Percentiles rank a stretch among this genome's conserved stretches.
These are phyloP conservation scores for Plagodis pulveraria DNA, from an alignment of 2,888 invertebrate genomes.

Conservation along the genomic window DNA sequence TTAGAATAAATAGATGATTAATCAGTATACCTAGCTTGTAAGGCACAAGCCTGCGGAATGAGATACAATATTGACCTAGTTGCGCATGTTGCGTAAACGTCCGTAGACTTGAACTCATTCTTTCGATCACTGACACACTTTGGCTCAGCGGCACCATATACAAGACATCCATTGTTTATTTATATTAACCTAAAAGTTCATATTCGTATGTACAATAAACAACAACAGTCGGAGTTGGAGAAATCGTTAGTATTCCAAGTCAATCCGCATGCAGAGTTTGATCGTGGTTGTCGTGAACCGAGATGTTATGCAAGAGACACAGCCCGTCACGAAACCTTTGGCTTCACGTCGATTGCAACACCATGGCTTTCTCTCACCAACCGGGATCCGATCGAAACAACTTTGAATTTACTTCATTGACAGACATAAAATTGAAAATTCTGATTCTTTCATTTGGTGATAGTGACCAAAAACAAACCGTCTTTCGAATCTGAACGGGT, in stretches of 20 bases:
- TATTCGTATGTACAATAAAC: background rate
- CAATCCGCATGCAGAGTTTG: constrained; percentile 39
- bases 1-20: constrained; percentile 25
- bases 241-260: constrained; percentile 21
- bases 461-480: too few species aligned
- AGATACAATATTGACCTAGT: constrained; percentile 73
- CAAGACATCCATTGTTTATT: background rate
- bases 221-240: constrained; percentile 13
- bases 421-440: constrained; percentile 16
- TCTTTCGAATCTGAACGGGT: too few species aligned
- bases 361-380: constrained; percentile 68
- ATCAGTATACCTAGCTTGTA: constrained; percentile 2
- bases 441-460: background rate
- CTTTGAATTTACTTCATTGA: constrained; percentile 19
- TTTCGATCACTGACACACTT: constrained; percentile 61
- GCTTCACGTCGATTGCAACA: constrained; percentile 62
- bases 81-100: constrained; percentile 75
- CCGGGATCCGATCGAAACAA: constrained; percentile 48
- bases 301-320: constrained; percentile 69
- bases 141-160: constrained; percentile 26
- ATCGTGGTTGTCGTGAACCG: constrained; percentile 54
- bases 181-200: background rate
- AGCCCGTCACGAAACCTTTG: constrained; percentile 74
- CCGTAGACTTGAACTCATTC: constrained; percentile 80
- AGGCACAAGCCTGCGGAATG: constrained; percentile 46